These are phyloP conservation scores for Spodoptera frugiperda DNA, from an alignment of 1,140 invertebrate species.

Conservation along the genomic window DNA sequence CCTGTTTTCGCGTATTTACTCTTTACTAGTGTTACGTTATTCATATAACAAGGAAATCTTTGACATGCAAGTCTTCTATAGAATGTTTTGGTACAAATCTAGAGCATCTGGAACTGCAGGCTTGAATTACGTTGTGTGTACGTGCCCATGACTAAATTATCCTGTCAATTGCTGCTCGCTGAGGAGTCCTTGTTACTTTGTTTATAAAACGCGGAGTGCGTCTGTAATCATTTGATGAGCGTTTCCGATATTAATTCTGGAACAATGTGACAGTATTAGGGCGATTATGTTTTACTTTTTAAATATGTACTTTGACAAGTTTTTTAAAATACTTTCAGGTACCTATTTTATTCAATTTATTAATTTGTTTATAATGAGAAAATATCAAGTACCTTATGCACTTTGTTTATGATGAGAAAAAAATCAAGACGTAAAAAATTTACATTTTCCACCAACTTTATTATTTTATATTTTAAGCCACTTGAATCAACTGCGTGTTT, in stretches of 20 bases:
- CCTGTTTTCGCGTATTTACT: constrained; percentile 7
- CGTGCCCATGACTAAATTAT: constrained; percentile 15
- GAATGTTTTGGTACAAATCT: constrained; percentile 20
- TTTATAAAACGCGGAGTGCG: background rate
- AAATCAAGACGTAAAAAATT: no score
- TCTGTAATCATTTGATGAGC: background rate
- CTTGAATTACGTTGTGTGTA: background rate
- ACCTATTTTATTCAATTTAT: no score
- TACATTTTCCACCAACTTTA: no score
- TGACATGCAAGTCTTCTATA: constrained; percentile 17
- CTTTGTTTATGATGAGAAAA: no score
- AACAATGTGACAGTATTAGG: background rate
- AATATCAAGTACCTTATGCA: no score
- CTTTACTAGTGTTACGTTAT: constrained; percentile 30
- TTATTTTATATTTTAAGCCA: no score
- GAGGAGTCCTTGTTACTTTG: background rate
- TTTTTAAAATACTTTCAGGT: no score
- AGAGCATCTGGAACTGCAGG: constrained; percentile 11
- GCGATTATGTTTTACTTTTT: no score
- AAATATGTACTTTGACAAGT: no score
- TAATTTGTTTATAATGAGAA: no score
- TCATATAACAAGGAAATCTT: constrained; percentile 18
- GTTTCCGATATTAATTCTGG: background rate
- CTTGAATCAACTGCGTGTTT: no score
- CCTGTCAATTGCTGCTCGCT: background rate